Evolutionary conservation across 2,113 vertebrate genomes (phyloP).

Genomic region (Glaucidium brasilianum): DNA sequence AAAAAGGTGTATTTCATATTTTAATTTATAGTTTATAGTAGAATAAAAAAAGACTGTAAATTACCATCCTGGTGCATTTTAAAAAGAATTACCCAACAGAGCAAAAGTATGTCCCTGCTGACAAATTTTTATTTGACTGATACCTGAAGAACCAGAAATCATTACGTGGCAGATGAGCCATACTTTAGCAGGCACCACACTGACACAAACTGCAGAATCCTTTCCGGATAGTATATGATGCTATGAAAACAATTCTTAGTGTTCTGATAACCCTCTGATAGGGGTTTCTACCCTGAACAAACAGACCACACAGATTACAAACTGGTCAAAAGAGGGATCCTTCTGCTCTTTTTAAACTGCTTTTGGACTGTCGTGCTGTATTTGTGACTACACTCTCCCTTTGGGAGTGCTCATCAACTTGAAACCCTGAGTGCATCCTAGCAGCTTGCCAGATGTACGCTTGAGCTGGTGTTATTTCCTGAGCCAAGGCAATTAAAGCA

Average conservation of each 20-base stretch:
- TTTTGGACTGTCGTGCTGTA: neutral
- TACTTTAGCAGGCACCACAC: neutral
- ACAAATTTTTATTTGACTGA: neutral
- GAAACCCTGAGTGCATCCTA: neutral
- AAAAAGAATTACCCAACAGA: neutral
- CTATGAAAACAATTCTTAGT: neutral
- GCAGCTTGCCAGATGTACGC: neutral
- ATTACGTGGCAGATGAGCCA: neutral
- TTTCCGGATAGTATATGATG: neutral
- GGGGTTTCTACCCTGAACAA: neutral
- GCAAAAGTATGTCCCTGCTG: neutral
- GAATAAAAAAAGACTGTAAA: neutral
- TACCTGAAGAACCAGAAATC: neutral
- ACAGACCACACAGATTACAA: neutral
- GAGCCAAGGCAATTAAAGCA: constrained; percentile 25
- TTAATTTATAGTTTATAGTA: constrained; percentile 6
- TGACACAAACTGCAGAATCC: neutral
- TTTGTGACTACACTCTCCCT: neutral
- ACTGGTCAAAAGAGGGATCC: neutral
- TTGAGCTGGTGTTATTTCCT: neutral
- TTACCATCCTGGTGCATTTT: neutral
- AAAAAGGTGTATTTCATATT: neutral
- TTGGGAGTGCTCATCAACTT: neutral
- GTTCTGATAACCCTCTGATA: neutral
- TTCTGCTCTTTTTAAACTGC: neutral